phyloP scores from a whole-genome alignment of 2,797 vertebrate species.

The Carduelis carduelis region DNA sequence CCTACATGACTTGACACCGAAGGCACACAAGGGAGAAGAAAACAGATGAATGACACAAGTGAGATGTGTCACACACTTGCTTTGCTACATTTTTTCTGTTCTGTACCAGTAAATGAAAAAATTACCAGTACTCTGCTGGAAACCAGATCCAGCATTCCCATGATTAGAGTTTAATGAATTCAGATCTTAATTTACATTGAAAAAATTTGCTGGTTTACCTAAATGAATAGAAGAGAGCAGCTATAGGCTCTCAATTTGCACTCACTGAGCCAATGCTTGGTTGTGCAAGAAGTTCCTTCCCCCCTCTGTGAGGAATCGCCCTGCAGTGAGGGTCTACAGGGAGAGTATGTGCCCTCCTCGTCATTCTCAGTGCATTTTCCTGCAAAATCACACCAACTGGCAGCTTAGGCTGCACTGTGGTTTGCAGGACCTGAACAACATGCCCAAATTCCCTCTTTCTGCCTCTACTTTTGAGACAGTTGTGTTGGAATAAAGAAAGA shows the following conservation, averaged over 20 bases:
- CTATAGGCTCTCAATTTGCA: fast-evolving
- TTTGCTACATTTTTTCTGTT: neutral
- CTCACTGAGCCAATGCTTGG: neutral
- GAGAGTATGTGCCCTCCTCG: fast-evolving
- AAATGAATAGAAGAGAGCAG: neutral
- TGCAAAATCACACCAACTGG: neutral
- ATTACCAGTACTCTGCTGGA: neutral
- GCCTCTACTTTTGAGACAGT: neutral
- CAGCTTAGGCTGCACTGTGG: neutral
- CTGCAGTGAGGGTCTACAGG: neutral
- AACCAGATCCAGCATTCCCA: neutral
- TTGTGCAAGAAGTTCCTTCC: neutral
- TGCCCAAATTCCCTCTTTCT: neutral
- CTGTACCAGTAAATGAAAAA: neutral
- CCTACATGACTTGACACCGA: neutral
- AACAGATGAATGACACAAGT: neutral
- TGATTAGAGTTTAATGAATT: neutral
- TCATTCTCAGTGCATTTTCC: neutral
- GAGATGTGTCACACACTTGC: neutral
- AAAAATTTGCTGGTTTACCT: neutral
- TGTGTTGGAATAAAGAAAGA: neutral
- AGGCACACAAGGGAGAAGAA: neutral
- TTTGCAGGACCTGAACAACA: neutral
- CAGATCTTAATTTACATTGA: neutral
- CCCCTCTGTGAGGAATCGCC: fast-evolving